phyloP scores from a whole-genome alignment of 2,797 vertebrate species.

The Sus cebifrons region DNA sequence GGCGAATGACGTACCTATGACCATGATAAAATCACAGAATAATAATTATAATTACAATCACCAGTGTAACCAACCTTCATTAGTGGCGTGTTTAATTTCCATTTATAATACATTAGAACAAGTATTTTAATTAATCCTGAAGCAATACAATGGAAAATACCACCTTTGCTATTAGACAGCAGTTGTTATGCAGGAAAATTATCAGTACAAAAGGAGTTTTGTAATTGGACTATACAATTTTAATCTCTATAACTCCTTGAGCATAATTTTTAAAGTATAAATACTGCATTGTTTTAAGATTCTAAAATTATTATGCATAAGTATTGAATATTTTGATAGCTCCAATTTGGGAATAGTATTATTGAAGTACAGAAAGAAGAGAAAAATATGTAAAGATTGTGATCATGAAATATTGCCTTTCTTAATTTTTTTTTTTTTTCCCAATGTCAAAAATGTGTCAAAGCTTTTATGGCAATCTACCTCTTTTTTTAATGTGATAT shows the following conservation, averaged over 20 bases:
- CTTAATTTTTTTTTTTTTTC: slow-evolving; percentile 45
- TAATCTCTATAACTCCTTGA: slow-evolving; percentile 31
- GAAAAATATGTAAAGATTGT: slow-evolving; percentile 13
- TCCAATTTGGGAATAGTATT: not conserved
- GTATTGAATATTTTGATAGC: slow-evolving; percentile 21
- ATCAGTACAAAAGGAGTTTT: slow-evolving; percentile 59
- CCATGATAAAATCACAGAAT: not conserved
- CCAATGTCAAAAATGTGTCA: not conserved
- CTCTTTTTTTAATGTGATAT: slow-evolving; percentile 5
- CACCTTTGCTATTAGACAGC: not conserved
- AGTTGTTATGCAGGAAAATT: slow-evolving; percentile 64
- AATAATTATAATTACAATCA: slow-evolving; percentile 42
- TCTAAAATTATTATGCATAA: not conserved
- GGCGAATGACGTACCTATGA: not conserved
- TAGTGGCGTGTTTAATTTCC: slow-evolving; percentile 19
- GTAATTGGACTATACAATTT: slow-evolving; percentile 54
- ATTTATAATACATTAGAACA: slow-evolving; percentile 44
- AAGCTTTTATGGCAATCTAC: not conserved
- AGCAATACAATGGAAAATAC: not conserved
- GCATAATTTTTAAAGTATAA: slow-evolving; percentile 45
- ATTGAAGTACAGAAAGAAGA: not conserved
- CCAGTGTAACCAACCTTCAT: not conserved
- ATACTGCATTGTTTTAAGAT: slow-evolving; percentile 5
- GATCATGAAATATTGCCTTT: not conserved
- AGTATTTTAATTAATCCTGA: slow-evolving; percentile 71